These are phyloP conservation scores for Stenotaenia linearis DNA, from an alignment of 2,888 invertebrate species.

Conservation along the genomic window DNA sequence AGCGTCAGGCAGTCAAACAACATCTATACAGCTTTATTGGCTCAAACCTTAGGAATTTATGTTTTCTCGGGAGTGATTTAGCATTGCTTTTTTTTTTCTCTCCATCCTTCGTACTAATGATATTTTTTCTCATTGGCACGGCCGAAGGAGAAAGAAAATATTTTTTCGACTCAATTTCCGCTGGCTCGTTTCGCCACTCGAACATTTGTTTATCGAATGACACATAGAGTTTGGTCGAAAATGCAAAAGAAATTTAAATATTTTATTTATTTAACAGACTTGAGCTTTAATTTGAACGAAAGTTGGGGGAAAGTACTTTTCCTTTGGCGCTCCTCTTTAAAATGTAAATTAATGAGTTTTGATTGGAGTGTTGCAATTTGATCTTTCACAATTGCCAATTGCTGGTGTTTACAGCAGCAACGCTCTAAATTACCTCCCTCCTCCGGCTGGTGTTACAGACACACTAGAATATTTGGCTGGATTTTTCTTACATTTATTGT, in stretches of 20 bases:
- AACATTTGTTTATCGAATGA: too few species aligned
- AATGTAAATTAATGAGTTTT: background rate
- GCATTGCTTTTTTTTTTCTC: background rate
- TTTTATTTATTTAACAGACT: too few species aligned
- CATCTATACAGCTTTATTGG: background rate
- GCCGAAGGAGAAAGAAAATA: background rate
- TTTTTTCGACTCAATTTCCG: too few species aligned
- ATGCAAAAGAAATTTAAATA: too few species aligned
- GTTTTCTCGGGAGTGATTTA: slow-evolving; percentile 19
- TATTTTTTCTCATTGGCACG: background rate
- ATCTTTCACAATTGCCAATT: slow-evolving; percentile 2
- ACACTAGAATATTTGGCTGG: background rate
- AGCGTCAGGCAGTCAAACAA: too few species aligned
- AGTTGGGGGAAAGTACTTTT: too few species aligned
- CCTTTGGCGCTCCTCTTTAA: background rate
- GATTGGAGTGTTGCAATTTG: slow-evolving; percentile 1
- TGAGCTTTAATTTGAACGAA: too few species aligned
- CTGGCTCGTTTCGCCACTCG: too few species aligned
- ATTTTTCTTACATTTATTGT: slow-evolving; percentile 21
- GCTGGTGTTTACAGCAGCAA: background rate
- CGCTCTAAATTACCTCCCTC: background rate
- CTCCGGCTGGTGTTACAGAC: background rate
- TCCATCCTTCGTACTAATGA: background rate
- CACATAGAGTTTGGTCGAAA: too few species aligned
- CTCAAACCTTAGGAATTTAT: background rate